A percentile compares a stretch with the other conserved stretches of the same genome.
Evolutionary conservation across 2,888 invertebrate species (phyloP).

Genomic region (Aethes cnicana): DNA sequence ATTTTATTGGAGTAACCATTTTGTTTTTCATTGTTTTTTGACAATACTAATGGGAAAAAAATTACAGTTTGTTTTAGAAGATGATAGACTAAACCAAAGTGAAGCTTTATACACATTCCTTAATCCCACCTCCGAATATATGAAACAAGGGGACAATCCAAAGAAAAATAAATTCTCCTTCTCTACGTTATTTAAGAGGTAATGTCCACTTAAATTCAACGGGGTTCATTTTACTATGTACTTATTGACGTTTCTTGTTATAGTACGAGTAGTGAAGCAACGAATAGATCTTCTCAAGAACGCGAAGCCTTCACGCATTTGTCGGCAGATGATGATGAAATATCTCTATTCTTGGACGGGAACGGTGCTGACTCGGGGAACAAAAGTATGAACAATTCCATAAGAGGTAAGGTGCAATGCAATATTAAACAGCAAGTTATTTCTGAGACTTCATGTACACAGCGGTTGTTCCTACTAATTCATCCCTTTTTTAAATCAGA

Average conservation of each 20-base stretch:
- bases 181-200: constrained; percentile 93
- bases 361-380: constrained; percentile 65
- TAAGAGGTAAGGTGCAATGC: constrained; percentile 52
- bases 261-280: constrained; percentile 81
- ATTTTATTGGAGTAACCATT: neutral
- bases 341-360: constrained; percentile 89
- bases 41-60: constrained; percentile 4
- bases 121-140: constrained; percentile 94
- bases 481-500: no score
- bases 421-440: neutral
- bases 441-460: no score
- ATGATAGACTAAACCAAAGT: constrained; percentile 92
- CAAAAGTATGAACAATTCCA: constrained; percentile 58
- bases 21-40: neutral
- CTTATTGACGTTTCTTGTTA: constrained; percentile 3
- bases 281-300: constrained; percentile 67
- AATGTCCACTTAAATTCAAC: constrained; percentile 34
- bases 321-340: constrained; percentile 91
- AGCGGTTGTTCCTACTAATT: no score
- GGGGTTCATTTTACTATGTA: neutral
- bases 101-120: constrained; percentile 95
- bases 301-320: constrained; percentile 84
- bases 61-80: constrained; percentile 91
- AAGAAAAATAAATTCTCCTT: constrained; percentile 94
- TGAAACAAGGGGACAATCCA: constrained; percentile 90